These are phyloP conservation scores for Cryptus viduatorius DNA, from an alignment of 2,888 invertebrate species.

Conservation along the genomic window DNA sequence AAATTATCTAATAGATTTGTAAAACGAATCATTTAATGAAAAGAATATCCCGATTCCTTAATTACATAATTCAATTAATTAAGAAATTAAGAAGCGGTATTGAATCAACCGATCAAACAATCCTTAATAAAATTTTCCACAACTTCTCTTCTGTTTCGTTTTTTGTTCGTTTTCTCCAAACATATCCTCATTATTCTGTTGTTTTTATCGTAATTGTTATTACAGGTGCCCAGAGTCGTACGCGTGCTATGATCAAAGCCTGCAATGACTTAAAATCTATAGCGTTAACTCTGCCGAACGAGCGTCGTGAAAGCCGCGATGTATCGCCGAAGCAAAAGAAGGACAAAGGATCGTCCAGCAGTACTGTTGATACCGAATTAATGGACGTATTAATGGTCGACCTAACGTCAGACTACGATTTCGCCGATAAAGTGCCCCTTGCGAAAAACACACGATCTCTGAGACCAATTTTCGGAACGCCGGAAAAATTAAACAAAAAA, in stretches of 20 bases:
- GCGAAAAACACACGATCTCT: too few relatives aligned
- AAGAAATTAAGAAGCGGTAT: too few relatives aligned
- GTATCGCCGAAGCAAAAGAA: neutral
- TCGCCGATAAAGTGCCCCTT: neutral
- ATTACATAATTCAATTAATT: too few relatives aligned
- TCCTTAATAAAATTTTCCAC: neutral
- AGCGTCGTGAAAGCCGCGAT: slow-evolving; percentile 3
- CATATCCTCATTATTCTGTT: neutral
- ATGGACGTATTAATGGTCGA: slow-evolving; percentile 34
- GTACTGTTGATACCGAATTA: neutral
- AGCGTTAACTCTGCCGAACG: slow-evolving; percentile 11
- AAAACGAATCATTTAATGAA: too few relatives aligned
- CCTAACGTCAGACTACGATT: slow-evolving; percentile 36
- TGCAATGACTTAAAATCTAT: slow-evolving; percentile 49
- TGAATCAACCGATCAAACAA: neutral
- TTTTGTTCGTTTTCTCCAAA: neutral
- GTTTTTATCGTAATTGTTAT: neutral
- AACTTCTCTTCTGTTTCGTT: neutral
- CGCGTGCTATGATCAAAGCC: slow-evolving; percentile 44
- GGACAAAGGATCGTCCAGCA: neutral
- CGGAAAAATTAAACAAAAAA: neutral
- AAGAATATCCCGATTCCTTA: too few relatives aligned
- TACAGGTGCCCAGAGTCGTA: slow-evolving; percentile 54
- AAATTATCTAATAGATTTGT: too few relatives aligned
- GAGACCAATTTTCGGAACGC: slow-evolving; percentile 22